Evolutionary conservation across 53 echinoderm and acorn worm species (phyloP).

Genomic region (Temnopleurus reevesii): DNA sequence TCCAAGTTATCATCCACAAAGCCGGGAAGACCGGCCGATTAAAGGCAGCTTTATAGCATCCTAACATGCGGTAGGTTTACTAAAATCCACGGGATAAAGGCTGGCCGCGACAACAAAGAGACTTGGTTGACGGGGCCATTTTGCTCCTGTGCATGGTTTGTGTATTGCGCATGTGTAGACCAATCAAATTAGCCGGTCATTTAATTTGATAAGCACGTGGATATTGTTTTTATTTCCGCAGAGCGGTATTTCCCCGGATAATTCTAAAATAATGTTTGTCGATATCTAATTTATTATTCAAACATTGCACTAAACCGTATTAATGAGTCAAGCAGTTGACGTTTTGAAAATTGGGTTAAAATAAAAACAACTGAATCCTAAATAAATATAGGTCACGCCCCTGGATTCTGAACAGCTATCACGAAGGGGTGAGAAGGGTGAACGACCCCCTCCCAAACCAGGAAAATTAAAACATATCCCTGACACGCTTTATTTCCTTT

Average conservation of each 20-base stretch:
- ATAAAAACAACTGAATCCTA: background rate
- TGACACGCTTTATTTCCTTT: no score
- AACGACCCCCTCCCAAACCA: no score
- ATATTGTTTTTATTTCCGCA: slow-evolving; percentile 31
- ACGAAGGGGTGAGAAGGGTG: background rate
- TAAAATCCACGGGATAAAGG: slow-evolving; percentile 44
- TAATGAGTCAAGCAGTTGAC: background rate
- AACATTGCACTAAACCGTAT: background rate
- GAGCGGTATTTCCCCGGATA: background rate
- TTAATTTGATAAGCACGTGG: slow-evolving; percentile 57
- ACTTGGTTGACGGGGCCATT: slow-evolving; percentile 49
- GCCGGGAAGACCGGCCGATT: slow-evolving; percentile 58
- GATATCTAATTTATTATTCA: background rate
- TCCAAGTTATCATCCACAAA: slow-evolving; percentile 37
- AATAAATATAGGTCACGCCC: background rate
- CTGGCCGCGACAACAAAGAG: slow-evolving; percentile 48
- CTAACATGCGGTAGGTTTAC: slow-evolving; percentile 26
- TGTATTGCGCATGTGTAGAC: slow-evolving; percentile 56
- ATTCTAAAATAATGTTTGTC: background rate
- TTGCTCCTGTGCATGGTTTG: slow-evolving; percentile 33
- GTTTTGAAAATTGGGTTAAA: background rate
- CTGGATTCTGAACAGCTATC: background rate
- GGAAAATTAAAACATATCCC: no score
- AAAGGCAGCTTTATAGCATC: slow-evolving; percentile 50
- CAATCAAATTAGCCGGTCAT: slow-evolving; percentile 61